Percentiles rank a stretch among this genome's conserved stretches.
Evolutionary conservation across 1,140 invertebrate species (phyloP).

Genomic region (Ceratosolen fusciceps): DNA sequence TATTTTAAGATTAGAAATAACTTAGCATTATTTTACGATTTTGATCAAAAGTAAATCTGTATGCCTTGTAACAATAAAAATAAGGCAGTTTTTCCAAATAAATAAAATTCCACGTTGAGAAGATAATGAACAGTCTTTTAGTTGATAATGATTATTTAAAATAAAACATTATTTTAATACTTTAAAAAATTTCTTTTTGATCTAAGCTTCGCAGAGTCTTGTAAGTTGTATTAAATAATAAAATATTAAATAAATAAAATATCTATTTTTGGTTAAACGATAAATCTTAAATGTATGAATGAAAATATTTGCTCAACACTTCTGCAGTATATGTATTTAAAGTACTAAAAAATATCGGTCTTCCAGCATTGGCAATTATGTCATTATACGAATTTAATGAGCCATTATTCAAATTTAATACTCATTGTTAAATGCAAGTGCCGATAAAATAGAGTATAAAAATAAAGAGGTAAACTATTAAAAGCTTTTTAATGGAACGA

Average conservation of each 20-base stretch:
- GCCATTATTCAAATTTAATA: constrained; percentile 23
- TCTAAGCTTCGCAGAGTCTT: not conserved
- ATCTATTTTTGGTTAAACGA: not conserved
- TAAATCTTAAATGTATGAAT: too few relatives aligned
- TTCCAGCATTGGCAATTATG: too few relatives aligned
- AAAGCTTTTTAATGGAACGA: constrained; percentile 28
- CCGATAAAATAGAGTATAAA: constrained; percentile 27
- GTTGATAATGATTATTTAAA: too few relatives aligned
- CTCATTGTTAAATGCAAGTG: constrained; percentile 30
- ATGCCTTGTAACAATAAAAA: too few relatives aligned
- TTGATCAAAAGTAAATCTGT: too few relatives aligned
- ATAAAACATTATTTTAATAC: not conserved
- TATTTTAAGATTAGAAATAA: too few relatives aligned
- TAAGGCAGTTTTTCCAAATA: too few relatives aligned
- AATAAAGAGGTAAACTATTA: constrained; percentile 13
- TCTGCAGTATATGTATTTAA: not conserved
- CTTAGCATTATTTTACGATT: too few relatives aligned
- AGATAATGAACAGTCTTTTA: too few relatives aligned
- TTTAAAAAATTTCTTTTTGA: not conserved
- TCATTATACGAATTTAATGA: not conserved
- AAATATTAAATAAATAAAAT: too few relatives aligned
- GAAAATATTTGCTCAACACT: not conserved
- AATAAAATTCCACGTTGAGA: too few relatives aligned
- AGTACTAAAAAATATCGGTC: not conserved
- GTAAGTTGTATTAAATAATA: too few relatives aligned